Conservation (phyloP, 2,113 vertebrate genomes). For the Bambusicola thoracicus region DNA sequence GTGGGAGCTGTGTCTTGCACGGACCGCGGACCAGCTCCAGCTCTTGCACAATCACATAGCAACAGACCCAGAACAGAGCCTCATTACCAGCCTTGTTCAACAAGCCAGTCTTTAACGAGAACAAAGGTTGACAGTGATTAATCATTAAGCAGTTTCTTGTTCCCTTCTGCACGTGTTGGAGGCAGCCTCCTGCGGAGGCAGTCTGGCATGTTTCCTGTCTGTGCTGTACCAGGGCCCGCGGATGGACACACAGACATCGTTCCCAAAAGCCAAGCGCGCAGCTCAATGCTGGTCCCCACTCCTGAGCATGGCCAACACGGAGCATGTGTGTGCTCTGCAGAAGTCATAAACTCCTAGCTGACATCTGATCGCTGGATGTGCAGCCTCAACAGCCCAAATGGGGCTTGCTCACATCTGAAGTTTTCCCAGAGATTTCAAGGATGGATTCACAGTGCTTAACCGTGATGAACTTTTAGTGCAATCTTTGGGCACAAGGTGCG, state of each 20-base stretch:
- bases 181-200: constrained; percentile 73
- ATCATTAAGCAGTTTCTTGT: constrained; percentile 79
- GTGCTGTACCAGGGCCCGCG: constrained; percentile 39
- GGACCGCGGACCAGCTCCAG: constrained; percentile 2
- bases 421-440: constrained; percentile 37
- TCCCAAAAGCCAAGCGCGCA: constrained; percentile 60
- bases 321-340: constrained; percentile 56
- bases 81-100: constrained; percentile 73
- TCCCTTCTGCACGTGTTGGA: constrained; percentile 76
- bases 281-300: constrained; percentile 62
- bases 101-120: constrained; percentile 78
- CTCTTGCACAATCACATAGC: constrained; percentile 63
- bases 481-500: neutral
- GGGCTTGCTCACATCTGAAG: neutral
- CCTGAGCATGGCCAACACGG: constrained; percentile 44
- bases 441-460: constrained; percentile 58
- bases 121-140: constrained; percentile 82
- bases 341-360: constrained; percentile 56
- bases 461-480: constrained; percentile 36
- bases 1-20: constrained; percentile 21
- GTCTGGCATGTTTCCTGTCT: constrained; percentile 80
- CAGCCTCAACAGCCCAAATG: neutral
- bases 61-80: constrained; percentile 73
- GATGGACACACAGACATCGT: constrained; percentile 55
- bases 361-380: constrained; percentile 39